Evolutionary conservation across 2,888 invertebrate species (phyloP), one percentile per base, ranked within the genome.

Genomic region (Eupithecia insigniata): DNA sequence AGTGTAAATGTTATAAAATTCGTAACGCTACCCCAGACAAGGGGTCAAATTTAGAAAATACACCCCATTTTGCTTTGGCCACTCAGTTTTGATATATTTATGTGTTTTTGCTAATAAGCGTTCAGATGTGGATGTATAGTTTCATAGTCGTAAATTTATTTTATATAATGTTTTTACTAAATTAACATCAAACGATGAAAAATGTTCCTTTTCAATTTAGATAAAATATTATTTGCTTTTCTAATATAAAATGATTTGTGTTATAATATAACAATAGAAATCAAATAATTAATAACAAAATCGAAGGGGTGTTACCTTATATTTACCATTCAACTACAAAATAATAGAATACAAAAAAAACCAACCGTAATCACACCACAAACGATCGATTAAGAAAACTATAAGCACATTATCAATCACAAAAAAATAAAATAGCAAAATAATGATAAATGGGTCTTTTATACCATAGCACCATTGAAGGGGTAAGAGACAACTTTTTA

Each of bases 1-100:
- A 92, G 91, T 90, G 90, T 90, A 84, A 92, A 89, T 86, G 91
- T 86, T 83, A 89, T 88, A 88, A 87, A 91, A 93, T 93, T 92
- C 71, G 92, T 89, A 88, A 85, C 91, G 89, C 85, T 76, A 77
- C 79, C 83, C 78, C 78, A 83, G 83, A 88, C 88, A 83, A 90
- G 89, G 93, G 93, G 92, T 91, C 92, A 92, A 89, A 84, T 88
- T 90, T 89, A 80, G 79, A 87, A 85, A 89, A 85, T 83, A 78
- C 82, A 76, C 78, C 75, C 79, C 76, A 87, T 88, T 89, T 88
- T 83, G 82, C 80, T 86, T 84, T 83, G 86, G 86, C 86, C 79
- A 88, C 85, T 88, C 75, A 79, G 75, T 78, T 77, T 86, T 88
- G 89, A 89, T 86, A 87, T 89, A 87, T 90, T 89, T 91, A 90